phyloP scores from a whole-genome alignment of 2,113 vertebrate genomes.

The Pelusios castaneus region DNA sequence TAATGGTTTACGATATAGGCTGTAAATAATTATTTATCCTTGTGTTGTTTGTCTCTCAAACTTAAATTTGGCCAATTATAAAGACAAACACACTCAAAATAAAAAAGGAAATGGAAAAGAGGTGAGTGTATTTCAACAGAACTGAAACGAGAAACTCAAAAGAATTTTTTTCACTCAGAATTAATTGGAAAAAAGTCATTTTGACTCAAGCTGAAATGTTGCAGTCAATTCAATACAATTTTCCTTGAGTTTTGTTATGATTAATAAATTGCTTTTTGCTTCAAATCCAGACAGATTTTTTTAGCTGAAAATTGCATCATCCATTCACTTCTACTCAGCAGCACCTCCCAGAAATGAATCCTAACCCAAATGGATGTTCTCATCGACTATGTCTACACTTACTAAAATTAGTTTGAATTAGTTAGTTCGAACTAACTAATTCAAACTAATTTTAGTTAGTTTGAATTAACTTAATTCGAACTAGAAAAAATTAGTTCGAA shows the following conservation, averaged over 20 bases:
- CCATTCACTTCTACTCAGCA: neutral
- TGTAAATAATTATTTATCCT: neutral
- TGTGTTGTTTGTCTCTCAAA: neutral
- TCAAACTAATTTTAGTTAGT: too few relatives aligned
- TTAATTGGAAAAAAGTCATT: too few relatives aligned
- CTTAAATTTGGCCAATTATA: neutral
- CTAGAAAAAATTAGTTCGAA: too few relatives aligned
- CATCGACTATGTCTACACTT: too few relatives aligned
- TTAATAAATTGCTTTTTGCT: neutral
- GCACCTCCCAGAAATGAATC: neutral
- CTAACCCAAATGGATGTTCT: neutral
- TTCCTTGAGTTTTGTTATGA: neutral
- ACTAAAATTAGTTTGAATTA: too few relatives aligned
- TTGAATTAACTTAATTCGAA: too few relatives aligned
- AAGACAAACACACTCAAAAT: neutral
- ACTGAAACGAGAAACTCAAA: neutral
- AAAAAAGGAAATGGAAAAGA: neutral
- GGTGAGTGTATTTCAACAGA: neutral
- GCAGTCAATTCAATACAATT: neutral
- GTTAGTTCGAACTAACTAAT: too few relatives aligned
- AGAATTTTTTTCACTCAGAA: neutral
- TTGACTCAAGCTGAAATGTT: neutral
- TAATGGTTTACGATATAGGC: neutral
- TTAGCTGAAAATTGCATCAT: neutral
- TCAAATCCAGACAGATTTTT: neutral